Evolutionary conservation across 2,888 invertebrate genomes (phyloP), one percentile per base, ranked within the genome.

Genomic region (Crossocerus cetratus): DNA sequence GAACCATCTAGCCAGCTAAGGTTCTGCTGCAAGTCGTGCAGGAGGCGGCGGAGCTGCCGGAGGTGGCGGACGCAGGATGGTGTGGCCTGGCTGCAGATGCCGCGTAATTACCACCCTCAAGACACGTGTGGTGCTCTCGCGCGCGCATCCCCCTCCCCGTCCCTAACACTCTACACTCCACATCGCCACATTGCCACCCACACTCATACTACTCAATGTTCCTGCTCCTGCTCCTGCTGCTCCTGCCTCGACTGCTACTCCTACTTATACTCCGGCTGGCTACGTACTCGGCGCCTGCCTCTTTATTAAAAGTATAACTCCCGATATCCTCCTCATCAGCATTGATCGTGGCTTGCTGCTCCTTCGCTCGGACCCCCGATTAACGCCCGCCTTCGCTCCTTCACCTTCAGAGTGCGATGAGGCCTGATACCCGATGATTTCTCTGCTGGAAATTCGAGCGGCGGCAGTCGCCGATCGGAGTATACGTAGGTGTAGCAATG

Each of bases 41-140:
- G 49, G 49, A 49, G 49, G 8, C 49, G 14, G n/a, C 49, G 49
- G 16, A 49, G 49, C 49, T 49, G 76, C 71, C 71, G 66, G 78
- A 78, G 84, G 83, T 78, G 75, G 84, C 80, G 79, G 83, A 84
- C 84, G 84, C 76, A 77, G 80, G 77, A 78, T 72, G 77, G 77
- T 74, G 83, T 76, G 84, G 78, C 76, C 82, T 79, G 84, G 87
- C 88, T 90, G 89, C 90, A 90, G 90, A 89, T 90, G 90, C 90
- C 89, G 89, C 89, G 89, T 89, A 90, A 90, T 90, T 90, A 90
- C 89, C 90, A 90, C 90, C 89, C 90, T 90, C 89, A 90, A 90
- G 90, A 90, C 90, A 90, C 89, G 89, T 88, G 89, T 90, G 90
- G 87, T 87, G 83, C 84, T 82, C 83, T 82, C 32, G 32, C 32